phyloP scores from a whole-genome alignment of 2,797 vertebrate species.

The Xiphorhynchus erythropygius region DNA sequence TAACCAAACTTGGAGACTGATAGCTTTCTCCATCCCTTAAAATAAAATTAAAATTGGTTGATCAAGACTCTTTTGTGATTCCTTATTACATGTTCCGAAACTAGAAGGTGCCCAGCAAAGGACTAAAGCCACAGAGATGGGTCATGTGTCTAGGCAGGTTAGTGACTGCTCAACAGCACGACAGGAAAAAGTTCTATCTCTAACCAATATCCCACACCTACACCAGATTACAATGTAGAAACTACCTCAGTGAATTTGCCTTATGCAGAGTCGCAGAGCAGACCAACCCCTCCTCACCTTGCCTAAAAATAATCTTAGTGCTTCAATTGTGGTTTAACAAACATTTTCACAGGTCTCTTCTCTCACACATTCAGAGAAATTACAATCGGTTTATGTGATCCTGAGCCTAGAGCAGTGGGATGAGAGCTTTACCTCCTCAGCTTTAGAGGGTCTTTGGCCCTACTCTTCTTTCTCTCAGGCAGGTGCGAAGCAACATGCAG shows the following conservation, averaged over 20 bases:
- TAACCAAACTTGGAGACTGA: background rate
- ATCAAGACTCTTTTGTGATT: background rate
- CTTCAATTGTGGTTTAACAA: background rate
- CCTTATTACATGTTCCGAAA: background rate
- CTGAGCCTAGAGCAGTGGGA: background rate
- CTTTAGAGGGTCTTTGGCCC: background rate
- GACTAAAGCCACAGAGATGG: background rate
- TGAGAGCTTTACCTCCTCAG: background rate
- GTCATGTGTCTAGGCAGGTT: background rate
- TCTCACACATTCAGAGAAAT: background rate
- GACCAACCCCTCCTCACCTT: background rate
- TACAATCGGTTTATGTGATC: background rate
- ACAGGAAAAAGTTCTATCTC: background rate
- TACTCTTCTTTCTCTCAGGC: background rate
- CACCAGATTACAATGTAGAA: background rate
- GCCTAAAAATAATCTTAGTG: background rate
- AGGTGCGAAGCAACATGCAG: rapidly evolving
- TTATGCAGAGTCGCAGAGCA: background rate
- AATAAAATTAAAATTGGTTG: background rate
- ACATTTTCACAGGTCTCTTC: background rate
- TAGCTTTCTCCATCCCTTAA: background rate
- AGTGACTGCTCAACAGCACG: background rate
- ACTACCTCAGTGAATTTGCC: background rate
- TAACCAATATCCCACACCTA: background rate
- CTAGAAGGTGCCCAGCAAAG: background rate